phyloP scores from a whole-genome alignment of 1,140 invertebrate species.

The Bilobella aurantiaca region DNA sequence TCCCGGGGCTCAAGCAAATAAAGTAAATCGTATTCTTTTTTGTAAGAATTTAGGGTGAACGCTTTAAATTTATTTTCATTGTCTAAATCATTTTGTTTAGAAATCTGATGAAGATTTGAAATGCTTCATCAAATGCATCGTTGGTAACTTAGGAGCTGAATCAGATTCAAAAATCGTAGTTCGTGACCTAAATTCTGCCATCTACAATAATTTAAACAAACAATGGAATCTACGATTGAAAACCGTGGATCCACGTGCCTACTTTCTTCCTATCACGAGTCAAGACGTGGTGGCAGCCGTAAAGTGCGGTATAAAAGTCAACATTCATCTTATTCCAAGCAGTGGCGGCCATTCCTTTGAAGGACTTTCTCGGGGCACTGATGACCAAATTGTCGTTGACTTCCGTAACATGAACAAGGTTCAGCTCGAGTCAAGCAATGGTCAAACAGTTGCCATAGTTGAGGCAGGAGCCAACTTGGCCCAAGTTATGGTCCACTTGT shows the following conservation, averaged over 20 bases:
- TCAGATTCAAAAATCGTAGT: no score
- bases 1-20: no score
- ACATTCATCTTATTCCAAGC: background rate
- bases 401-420: background rate
- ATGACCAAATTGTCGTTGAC: background rate
- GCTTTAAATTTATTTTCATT: no score
- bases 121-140: no score
- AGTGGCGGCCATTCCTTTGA: conserved; percentile 6
- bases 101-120: no score
- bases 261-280: background rate
- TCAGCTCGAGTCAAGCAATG: background rate
- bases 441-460: background rate
- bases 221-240: background rate
- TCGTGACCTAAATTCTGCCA: no score
- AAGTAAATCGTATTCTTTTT: no score
- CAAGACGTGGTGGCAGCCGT: background rate
- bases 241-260: background rate
- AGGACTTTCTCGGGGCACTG: background rate
- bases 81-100: no score
- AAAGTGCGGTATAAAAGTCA: background rate
- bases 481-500: background rate
- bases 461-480: background rate
- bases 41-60: no score
- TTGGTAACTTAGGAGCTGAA: no score
- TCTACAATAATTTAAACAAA: background rate